Base-by-base conservation (phyloP, 1,140 invertebrate genomes). In the Mercenaria mercenaria region DNA sequence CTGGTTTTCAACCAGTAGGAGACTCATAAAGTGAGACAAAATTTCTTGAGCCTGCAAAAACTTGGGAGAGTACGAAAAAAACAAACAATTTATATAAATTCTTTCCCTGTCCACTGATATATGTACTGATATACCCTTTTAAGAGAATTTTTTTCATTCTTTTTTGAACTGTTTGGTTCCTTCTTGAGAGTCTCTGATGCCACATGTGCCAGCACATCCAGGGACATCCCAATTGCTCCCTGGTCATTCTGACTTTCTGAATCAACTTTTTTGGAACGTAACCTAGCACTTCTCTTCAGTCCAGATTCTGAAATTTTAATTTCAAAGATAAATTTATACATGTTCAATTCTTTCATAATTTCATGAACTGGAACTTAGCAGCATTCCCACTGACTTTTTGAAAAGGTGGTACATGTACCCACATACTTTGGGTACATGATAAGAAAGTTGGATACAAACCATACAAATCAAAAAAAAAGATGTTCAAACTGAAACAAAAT, bases 191-290 rank as follows among this genome's bases (percentile, higher is more conserved):
- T 94, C 67, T 92, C 94, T 41, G 93, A 90, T 15, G 94, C 94
- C 13, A 95, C 94, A 74, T 94, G 93, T 56, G 94, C 94, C 80
- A 95, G 79, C 15, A 95, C 94, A 92, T 94, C 92, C n/a, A 95
- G 83, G 6, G 93, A 94, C 92, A 93, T 94, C 15, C 90, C 89
- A 10, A 84, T 34, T 20, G 86, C 32, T n/a, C 72, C 72, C 4
- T 72, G 72, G 18, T 93, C 87, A 64, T 86, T 89, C 18, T 91
- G 89, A 74, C 86, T 88, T 47, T 41, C 67, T 34, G 56, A 76
- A 18, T 88, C 82, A 26, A 18, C 64, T 34, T 74, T 72, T 56
- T 26, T 85, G n/a, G 82, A 84, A 26, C 83, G 41, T 13, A 85
- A 43, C 29, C 67, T 23, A 32, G 32, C 69, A 74, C 83, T 74